These are phyloP conservation scores for Lepidochrysops patricia DNA, from an alignment of 2,888 invertebrate genomes.

Conservation along the genomic window DNA sequence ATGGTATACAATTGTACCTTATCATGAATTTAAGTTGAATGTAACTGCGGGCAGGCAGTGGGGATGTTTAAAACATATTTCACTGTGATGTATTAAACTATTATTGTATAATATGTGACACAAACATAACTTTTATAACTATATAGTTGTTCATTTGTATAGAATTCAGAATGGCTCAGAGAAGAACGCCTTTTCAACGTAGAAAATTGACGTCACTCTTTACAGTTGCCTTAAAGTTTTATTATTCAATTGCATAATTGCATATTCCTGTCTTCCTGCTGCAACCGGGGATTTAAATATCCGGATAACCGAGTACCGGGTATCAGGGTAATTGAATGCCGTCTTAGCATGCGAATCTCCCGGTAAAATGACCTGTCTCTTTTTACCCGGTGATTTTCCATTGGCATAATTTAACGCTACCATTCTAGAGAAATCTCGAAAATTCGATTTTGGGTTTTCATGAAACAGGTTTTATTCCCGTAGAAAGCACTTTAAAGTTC, in stretches of 20 bases:
- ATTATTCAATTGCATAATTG: too few relatives aligned
- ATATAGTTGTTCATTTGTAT: too few relatives aligned
- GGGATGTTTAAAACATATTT: background rate
- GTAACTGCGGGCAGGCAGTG: background rate
- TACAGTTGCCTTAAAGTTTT: background rate
- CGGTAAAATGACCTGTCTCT: slow-evolving; percentile 3
- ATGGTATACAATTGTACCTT: slow-evolving; percentile 15
- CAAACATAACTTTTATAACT: too few relatives aligned
- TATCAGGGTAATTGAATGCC: slow-evolving; percentile 4
- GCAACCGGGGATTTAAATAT: background rate
- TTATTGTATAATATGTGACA: background rate
- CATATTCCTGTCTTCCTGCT: background rate
- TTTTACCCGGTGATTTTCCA: background rate
- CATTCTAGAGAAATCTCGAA: background rate
- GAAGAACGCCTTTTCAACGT: too few relatives aligned
- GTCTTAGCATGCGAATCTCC: slow-evolving; percentile 1
- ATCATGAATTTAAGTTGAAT: slow-evolving; percentile 3
- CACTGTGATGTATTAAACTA: background rate
- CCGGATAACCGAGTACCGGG: background rate
- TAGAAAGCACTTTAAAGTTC: too few relatives aligned
- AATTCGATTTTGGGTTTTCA: too few relatives aligned
- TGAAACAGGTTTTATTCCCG: too few relatives aligned
- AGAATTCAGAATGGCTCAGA: too few relatives aligned
- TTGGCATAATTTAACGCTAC: background rate
- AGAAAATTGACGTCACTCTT: too few relatives aligned